Evolutionary conservation across 2,888 invertebrate species (phyloP).

Genomic region (Spodoptera littoralis): DNA sequence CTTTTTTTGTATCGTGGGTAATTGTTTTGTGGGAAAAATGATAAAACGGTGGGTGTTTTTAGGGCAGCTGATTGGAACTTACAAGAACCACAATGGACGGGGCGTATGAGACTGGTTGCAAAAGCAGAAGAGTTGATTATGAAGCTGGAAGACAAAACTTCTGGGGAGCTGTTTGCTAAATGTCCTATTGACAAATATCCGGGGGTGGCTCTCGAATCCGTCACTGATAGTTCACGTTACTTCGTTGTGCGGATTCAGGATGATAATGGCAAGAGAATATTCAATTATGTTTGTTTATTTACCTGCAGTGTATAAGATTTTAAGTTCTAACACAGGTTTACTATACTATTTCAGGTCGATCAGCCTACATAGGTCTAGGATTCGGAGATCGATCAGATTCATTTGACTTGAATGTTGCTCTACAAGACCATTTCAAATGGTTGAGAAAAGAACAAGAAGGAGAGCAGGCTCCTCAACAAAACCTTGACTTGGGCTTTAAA

Average conservation of each 20-base stretch:
- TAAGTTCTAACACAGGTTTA: neutral
- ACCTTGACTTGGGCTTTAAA: constrained; percentile 98
- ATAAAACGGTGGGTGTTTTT: constrained; percentile 70
- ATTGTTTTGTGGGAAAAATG: constrained; percentile 42
- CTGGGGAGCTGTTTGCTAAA: constrained; percentile 98
- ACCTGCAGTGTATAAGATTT: too few species aligned
- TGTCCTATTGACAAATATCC: constrained; percentile 99
- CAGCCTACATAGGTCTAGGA: constrained; percentile 98
- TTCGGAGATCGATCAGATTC: constrained; percentile 99
- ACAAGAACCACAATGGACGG: constrained; percentile 99
- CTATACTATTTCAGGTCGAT: constrained; percentile 88
- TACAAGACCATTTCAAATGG: constrained; percentile 99
- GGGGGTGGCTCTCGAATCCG: constrained; percentile 97
- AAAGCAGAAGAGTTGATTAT: constrained; percentile 96
- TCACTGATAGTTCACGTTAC: constrained; percentile 99
- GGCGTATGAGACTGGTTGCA: constrained; percentile 96
- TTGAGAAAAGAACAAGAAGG: constrained; percentile 94
- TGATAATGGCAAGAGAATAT: constrained; percentile 92
- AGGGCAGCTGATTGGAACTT: constrained; percentile 99
- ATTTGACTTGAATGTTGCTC: constrained; percentile 99
- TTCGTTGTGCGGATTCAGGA: constrained; percentile 98
- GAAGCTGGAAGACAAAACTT: constrained; percentile 98
- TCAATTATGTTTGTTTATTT: neutral
- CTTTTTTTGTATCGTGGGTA: constrained; percentile 47
- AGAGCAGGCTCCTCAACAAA: constrained; percentile 92